Base-by-base conservation (phyloP, 1,140 invertebrate species). In the Stegodyphus mimosarum region DNA sequence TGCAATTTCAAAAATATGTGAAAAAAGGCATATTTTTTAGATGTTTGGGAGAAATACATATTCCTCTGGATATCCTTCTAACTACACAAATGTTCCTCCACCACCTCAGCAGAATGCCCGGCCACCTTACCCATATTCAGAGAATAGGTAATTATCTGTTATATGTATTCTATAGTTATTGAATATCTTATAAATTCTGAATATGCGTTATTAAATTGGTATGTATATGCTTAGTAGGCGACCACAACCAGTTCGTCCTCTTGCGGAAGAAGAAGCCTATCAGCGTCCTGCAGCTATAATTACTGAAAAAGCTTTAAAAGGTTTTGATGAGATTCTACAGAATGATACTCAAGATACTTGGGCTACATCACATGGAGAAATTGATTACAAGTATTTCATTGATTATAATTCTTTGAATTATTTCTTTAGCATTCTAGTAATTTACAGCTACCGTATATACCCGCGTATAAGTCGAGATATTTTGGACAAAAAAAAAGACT, bases 281-380 rank as follows among this genome's bases (percentile, higher is more conserved):
- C 91, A 92, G 55, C 92, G 95, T 72, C 95, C 96, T 55, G 87
- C 88, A 81, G 88, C 90, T n/a, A 98, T 98, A 71, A 96, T 98
- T 70, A 95, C 95, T 85, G 96, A 97, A 89, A 96, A 97, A 90
- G 96, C 97, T 90, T 92, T 98, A 78, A 95, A 94, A 88, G 94
- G 95, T 83, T 95, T 98, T 93, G 96, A 97, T 91, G 95, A 98
- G 89, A 95, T 98, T 86, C 93, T 95, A 53, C 93, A 89, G 50
- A 89, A 95, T 88, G 96, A 89, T 60, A 49, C 76, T 50, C 87
- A 96, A 89, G 94, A 95, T 88, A 96, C 96, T 76, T 98, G 97
- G 97, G 91, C 92, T 67, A 95, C 95, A 49, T 94, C 94, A 86
- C 94, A 96, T 87, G 96, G 96, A 90, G 96, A 97, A 90, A 96